Evolutionary conservation across 2,797 vertebrate genomes (phyloP), one percentile per base, ranked within the genome.

Genomic region (Macrochelys suwanniensis): DNA sequence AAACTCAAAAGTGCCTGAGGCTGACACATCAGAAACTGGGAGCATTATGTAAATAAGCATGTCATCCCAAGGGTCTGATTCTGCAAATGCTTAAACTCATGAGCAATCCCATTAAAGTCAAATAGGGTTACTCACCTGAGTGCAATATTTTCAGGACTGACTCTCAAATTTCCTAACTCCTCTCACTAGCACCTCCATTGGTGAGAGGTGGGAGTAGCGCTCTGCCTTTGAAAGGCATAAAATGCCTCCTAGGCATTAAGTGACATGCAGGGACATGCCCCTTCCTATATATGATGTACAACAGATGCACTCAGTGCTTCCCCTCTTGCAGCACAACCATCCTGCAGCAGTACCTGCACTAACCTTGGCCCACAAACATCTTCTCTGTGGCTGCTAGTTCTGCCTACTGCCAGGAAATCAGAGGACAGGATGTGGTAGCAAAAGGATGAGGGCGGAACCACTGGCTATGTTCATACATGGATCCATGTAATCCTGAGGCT

Each of bases 151-250:
- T 57, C 51, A 9, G 10, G 3, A 17, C 0, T 0, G 82, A 54
- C 78, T 49, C 17, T 17, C n/a, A 26, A n/a, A 11, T 56, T 37
- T 61, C 5, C 15, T 1, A 3, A 15, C 33, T 89, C 47, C 84
- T 93, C 95, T 88, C 96, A 74, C 89, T 83, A 89, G 93, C 93
- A 95, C 90, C 94, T 95, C 96, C 94, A 68, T 93, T 87, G 90
- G 95, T 74, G 87, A 87, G 65, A 92, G 78, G 19, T 1, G 25
- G 85, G 47, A 87, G 87, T 59, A 90, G 89, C 90, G 91, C 33
- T 74, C 71, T 19, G 42, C 9, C 21, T 74, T 45, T 74, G n/a
- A 74, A 74, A 45, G 37, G 42, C 68, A 74, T 37, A 74, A 74
- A 42, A 74, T 74, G 19, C 23, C 37, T 74, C 71, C 26, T 47